Percentiles rank a stretch among this genome's conserved stretches.
Conservation (phyloP, 1,140 invertebrate species). For the Drosophila albomicans region DNA sequence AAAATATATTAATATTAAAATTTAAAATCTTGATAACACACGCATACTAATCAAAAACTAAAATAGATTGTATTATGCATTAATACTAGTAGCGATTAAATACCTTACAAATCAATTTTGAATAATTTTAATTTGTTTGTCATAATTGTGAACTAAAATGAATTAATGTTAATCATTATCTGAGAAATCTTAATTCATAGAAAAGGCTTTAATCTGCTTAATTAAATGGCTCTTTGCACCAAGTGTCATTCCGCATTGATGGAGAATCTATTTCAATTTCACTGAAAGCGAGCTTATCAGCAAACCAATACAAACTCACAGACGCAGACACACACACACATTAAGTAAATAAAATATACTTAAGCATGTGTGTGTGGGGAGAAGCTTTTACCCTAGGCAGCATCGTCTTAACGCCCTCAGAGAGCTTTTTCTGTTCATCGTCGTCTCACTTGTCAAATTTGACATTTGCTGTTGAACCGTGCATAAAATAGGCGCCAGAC, state of each 20-base stretch:
- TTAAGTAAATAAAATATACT: not conserved
- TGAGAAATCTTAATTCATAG: too few species aligned
- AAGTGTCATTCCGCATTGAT: slow-evolving; percentile 19
- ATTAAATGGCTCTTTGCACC: not conserved
- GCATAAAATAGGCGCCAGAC: slow-evolving; percentile 78
- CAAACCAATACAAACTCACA: slow-evolving; percentile 3
- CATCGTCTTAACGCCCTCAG: not conserved
- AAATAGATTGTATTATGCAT: not conserved
- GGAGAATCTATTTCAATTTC: slow-evolving; percentile 11
- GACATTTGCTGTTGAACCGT: slow-evolving; percentile 79
- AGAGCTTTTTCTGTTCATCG: slow-evolving; percentile 31
- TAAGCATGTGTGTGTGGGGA: not conserved
- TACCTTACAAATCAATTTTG: slow-evolving; percentile 3
- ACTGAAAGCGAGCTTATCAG: slow-evolving; percentile 38
- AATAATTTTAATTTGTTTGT: too few species aligned
- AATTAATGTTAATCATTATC: too few species aligned
- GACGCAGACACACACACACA: not conserved
- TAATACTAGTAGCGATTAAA: not conserved
- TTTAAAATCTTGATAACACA: not conserved
- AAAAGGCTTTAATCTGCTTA: not conserved
- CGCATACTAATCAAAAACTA: not conserved
- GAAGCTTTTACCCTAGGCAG: slow-evolving; percentile 30
- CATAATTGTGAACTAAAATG: too few species aligned
- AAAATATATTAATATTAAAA: not conserved
- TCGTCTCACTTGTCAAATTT: slow-evolving; percentile 65